A percentile compares a stretch with the other conserved stretches of the same genome.
These are phyloP conservation scores for Odocoileus hemionus DNA, from an alignment of 2,113 vertebrate genomes.

Conservation along the genomic window DNA sequence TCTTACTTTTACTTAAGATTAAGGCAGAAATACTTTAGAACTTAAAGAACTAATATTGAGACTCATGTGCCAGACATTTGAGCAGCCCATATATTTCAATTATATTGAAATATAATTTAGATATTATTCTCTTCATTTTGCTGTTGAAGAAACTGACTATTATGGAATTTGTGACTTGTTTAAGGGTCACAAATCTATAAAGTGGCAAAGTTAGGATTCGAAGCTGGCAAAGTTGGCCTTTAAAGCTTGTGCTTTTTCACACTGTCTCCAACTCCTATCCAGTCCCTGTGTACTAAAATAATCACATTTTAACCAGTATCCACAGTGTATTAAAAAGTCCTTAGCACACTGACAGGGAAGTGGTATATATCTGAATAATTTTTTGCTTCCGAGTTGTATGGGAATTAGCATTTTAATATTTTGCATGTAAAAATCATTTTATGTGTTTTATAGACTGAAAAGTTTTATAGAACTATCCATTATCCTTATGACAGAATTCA, in stretches of 20 bases:
- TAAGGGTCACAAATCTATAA: not conserved
- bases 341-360: not conserved
- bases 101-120: not conserved
- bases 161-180: not conserved
- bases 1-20: not conserved
- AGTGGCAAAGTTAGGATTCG: not conserved
- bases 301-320: not conserved
- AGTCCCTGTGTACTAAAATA: too few species aligned
- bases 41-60: not conserved
- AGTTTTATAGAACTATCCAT: slow-evolving; percentile 7
- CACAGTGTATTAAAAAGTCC: not conserved
- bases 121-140: not conserved
- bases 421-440: slow-evolving; percentile 27
- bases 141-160: not conserved
- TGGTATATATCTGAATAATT: not conserved
- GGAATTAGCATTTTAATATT: slow-evolving; percentile 53
- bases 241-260: not conserved
- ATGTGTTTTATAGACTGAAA: slow-evolving; percentile 3
- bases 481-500: slow-evolving; percentile 43
- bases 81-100: not conserved
- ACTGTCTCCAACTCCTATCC: not conserved
- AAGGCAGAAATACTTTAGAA: not conserved
- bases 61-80: not conserved
- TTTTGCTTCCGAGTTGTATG: slow-evolving; percentile 31
- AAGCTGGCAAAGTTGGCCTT: not conserved